Base-by-base conservation (phyloP, 2,797 vertebrate species). In the Platalea minor region DNA sequence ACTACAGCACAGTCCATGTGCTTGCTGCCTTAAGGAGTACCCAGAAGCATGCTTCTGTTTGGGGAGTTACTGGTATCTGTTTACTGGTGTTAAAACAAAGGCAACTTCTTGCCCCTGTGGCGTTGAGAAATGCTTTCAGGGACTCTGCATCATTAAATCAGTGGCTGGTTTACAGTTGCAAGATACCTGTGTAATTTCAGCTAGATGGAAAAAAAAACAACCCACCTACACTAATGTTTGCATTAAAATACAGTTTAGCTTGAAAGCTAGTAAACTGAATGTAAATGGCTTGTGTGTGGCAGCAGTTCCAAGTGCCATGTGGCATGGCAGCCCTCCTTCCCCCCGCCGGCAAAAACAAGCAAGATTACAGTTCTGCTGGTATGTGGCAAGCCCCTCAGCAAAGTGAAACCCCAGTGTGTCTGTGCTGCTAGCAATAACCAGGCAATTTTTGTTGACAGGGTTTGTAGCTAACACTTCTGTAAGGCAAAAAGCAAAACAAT, bases 351-450 rank as follows among this genome's bases (percentile, higher is more conserved):
- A 60, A 76, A 73, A 85, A 23, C 46, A 54, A 60, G 75, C 41
- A 86, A 28, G 5, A n/a, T 45, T 29, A 1, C 72, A 17, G n/a
- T 23, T 76, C 85, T 89, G 73, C 81, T 53, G 68, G 26, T 64
- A 43, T 0, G 43, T 65, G 61, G 88, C 73, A 64, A 43, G 73
- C 59, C 79, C 86, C 77, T 54, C 51, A 41, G 88, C 63, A 65
- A 68, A 87, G 68, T 5, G 56, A 89, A 93, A 82, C 43, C 51
- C 6, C 0, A 84, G 41, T 4, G 3, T 51, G 64, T 16, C 92
- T 94, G 60, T 68, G 89, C 92, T 91, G 85, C 91, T 88, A 61
- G 93, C 91, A 84, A 61, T 89, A 91, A 61, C 41, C 80, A 94
- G 85, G 94, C 87, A 70, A 45, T 85, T 90, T 51, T 45, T 92